These are phyloP conservation scores for Coilia nasus DNA, from an alignment of 2,797 vertebrate species.

Conservation along the genomic window DNA sequence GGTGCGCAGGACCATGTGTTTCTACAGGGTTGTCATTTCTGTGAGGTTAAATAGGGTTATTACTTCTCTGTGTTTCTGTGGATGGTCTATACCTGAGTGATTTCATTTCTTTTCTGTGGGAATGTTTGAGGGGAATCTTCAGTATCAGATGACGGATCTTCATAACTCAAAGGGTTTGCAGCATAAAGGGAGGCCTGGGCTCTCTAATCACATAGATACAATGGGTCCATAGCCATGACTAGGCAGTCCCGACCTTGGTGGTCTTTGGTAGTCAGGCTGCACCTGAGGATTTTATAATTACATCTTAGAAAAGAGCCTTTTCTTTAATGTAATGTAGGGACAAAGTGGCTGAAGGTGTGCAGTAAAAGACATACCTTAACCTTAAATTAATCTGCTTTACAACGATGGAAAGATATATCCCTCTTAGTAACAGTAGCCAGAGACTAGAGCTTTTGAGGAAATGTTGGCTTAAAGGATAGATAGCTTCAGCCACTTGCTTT, in stretches of 20 bases:
- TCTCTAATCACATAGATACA: conserved; percentile 1
- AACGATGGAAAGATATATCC: not conserved
- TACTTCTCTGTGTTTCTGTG: not conserved
- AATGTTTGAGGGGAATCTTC: conserved; percentile 62
- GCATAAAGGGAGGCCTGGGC: not conserved
- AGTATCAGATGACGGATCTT: conserved; percentile 30
- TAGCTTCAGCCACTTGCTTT: not conserved
- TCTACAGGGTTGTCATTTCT: not conserved
- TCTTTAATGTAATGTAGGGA: not conserved
- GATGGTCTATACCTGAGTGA: not conserved
- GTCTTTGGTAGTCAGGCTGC: conserved; percentile 66
- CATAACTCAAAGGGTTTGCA: conserved; percentile 14
- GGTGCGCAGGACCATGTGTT: not conserved
- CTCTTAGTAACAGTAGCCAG: not conserved
- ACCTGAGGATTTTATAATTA: conserved; percentile 65
- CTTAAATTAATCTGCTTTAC: not conserved
- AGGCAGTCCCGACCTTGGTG: conserved; percentile 71
- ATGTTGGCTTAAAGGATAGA: not conserved
- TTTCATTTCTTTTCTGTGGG: conserved; percentile 60
- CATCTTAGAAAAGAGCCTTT: conserved; percentile 57
- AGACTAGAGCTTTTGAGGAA: not conserved
- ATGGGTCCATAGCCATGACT: conserved; percentile 50
- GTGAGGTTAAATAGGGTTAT: not conserved
- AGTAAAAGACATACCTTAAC: not conserved
- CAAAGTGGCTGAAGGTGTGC: not conserved